Conservation (phyloP, 2,797 vertebrate species). For the Ara ararauna region DNA sequence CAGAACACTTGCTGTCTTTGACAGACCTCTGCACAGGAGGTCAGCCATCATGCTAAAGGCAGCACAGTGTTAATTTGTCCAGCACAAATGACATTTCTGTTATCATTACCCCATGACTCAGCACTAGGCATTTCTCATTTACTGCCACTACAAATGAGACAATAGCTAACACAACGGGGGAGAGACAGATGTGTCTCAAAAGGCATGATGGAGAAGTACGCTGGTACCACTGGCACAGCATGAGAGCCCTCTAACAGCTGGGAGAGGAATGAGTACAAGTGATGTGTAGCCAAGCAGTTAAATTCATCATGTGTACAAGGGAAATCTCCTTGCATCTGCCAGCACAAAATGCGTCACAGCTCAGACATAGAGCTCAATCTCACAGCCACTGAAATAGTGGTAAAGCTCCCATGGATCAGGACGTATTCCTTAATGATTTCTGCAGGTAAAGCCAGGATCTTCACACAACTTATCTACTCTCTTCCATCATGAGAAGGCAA, state of each 20-base stretch:
- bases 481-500: background rate
- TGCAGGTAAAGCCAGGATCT: background rate
- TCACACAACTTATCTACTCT: background rate
- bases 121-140: background rate
- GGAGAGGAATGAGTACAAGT: background rate
- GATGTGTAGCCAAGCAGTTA: background rate
- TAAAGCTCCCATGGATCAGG: background rate
- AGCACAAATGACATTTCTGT: conserved; percentile 20
- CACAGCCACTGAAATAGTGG: background rate
- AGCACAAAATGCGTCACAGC: background rate
- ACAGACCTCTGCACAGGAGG: background rate
- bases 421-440: background rate
- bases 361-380: background rate
- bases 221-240: background rate
- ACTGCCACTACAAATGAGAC: background rate
- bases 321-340: conserved; percentile 2
- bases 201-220: background rate
- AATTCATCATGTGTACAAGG: background rate
- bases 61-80: background rate
- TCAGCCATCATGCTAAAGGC: background rate
- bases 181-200: background rate
- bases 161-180: background rate
- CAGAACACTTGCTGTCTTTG: background rate
- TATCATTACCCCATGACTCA: background rate
- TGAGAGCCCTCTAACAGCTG: conserved; percentile 18